Conservation (phyloP, 2,888 invertebrate genomes). For the Dendrolimus houi region DNA sequence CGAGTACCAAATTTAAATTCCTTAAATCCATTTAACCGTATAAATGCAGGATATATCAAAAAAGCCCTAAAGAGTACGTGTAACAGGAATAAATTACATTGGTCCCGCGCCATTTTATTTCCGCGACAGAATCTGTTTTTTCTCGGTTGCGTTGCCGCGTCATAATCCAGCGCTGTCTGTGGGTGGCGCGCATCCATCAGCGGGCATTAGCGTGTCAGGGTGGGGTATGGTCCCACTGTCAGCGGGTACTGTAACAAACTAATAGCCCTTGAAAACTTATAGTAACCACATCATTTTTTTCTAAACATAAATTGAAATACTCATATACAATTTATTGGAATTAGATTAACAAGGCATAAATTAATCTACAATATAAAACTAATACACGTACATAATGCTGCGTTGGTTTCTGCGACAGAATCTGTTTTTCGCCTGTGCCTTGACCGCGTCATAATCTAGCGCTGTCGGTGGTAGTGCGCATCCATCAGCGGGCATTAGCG, state of each 20-base stretch:
- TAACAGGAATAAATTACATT: not conserved
- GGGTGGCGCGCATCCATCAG: constrained; percentile 50
- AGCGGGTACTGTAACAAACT: constrained; percentile 12
- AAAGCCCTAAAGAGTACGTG: not conserved
- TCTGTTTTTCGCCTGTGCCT: constrained; percentile 24
- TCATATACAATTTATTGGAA: too few species aligned
- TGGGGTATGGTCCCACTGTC: constrained; percentile 14
- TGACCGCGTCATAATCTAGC: constrained; percentile 36
- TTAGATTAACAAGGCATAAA: too few species aligned
- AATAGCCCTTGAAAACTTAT: too few species aligned
- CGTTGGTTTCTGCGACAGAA: constrained; percentile 9
- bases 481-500: constrained; percentile 58
- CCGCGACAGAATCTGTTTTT: constrained; percentile 28
- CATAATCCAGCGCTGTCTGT: constrained; percentile 43
- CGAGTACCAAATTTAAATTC: too few species aligned
- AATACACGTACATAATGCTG: too few species aligned
- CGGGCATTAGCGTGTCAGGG: constrained; percentile 51
- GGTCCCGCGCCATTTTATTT: not conserved
- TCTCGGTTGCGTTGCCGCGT: constrained; percentile 18
- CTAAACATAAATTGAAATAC: too few species aligned
- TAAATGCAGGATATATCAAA: too few species aligned
- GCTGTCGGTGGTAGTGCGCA: constrained; percentile 40
- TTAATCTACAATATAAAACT: too few species aligned
- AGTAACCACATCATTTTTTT: too few species aligned
- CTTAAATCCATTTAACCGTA: too few species aligned